A percentile compares a stretch with the other conserved stretches of the same genome.
These are phyloP conservation scores for Tamias sibiricus DNA, from an alignment of 2,113 vertebrate genomes.

Conservation along the genomic window DNA sequence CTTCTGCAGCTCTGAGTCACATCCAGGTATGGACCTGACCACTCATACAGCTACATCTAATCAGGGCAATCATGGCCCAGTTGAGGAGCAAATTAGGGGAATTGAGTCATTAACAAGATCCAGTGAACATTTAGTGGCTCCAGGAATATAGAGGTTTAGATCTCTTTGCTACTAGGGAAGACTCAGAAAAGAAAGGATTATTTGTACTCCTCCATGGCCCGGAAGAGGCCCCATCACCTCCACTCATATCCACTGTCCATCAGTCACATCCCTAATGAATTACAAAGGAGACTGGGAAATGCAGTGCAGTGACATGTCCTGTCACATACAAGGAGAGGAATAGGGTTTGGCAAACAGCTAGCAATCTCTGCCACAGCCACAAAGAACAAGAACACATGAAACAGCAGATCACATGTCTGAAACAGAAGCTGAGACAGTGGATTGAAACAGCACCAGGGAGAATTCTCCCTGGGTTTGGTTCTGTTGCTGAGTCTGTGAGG, in stretches of 20 bases:
- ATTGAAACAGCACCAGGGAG: background rate
- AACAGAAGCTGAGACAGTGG: background rate
- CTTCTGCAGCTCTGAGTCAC: background rate
- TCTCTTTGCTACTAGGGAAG: no score
- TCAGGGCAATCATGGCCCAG: background rate
- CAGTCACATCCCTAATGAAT: no score
- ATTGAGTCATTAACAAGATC: background rate
- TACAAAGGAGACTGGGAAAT: background rate
- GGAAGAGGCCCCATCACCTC: no score
- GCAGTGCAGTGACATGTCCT: background rate
- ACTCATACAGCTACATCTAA: background rate
- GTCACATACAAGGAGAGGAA: background rate
- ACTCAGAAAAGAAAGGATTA: no score
- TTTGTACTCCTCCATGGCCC: no score
- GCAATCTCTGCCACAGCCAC: no score
- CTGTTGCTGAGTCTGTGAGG: background rate
- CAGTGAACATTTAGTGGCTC: no score
- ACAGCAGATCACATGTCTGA: no score
- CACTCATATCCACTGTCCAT: no score
- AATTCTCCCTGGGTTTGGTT: background rate
- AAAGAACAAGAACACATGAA: no score
- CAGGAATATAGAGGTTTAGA: no score
- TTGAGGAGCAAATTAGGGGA: background rate
- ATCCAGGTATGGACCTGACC: background rate
- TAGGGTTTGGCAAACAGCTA: no score